Evolutionary conservation across 2,888 invertebrate genomes (phyloP).

Genomic region (Dascillus cervinus): DNA sequence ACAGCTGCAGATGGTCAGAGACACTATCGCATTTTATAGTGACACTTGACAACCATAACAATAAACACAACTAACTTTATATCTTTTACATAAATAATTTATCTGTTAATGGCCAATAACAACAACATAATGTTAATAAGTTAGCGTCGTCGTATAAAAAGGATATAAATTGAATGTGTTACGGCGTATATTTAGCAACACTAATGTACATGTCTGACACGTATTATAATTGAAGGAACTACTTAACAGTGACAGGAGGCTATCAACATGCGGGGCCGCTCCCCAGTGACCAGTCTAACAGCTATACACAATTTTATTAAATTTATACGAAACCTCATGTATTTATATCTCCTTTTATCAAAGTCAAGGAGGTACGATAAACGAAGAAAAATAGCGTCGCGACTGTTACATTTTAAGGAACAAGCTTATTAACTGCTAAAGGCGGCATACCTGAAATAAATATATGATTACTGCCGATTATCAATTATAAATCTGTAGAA

Average conservation of each 20-base stretch:
- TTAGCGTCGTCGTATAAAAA: slow-evolving; percentile 31
- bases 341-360: neutral
- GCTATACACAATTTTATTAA: slow-evolving; percentile 10
- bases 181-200: slow-evolving; percentile 38
- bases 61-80: slow-evolving; percentile 37
- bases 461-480: too few relatives aligned
- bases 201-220: slow-evolving; percentile 39
- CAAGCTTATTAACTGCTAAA: too few relatives aligned
- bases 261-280: slow-evolving; percentile 33
- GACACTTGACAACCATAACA: slow-evolving; percentile 40
- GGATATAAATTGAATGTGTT: slow-evolving; percentile 36
- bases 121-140: slow-evolving; percentile 37
- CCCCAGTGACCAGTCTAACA: slow-evolving; percentile 25
- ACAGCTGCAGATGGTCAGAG: slow-evolving; percentile 27
- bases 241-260: slow-evolving; percentile 38
- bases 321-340: neutral
- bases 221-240: slow-evolving; percentile 40
- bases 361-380: too few relatives aligned
- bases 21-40: slow-evolving; percentile 33
- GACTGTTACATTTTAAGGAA: too few relatives aligned
- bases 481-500: too few relatives aligned
- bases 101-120: slow-evolving; percentile 38
- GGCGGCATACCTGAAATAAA: too few relatives aligned
- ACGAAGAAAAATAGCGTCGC: too few relatives aligned
- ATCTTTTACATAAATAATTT: slow-evolving; percentile 37